Percentiles rank a stretch among this genome's conserved stretches.
These are phyloP conservation scores for Drosophila parabipectinata DNA, from an alignment of 1,140 invertebrate genomes.

Conservation along the genomic window DNA sequence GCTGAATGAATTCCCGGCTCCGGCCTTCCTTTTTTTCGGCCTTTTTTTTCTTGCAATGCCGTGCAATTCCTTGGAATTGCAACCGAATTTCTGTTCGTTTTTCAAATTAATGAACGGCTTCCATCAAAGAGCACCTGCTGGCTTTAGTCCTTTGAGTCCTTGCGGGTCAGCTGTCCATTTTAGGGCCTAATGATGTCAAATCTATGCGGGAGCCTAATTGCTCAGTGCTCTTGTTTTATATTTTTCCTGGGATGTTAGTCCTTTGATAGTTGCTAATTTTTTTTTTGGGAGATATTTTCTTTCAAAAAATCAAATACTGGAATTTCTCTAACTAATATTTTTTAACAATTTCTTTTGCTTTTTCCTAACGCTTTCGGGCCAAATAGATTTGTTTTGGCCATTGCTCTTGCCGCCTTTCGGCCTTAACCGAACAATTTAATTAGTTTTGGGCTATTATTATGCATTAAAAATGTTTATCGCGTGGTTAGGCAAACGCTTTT, in stretches of 20 bases:
- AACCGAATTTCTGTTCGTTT: constrained; percentile 14
- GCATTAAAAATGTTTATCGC: constrained; percentile 65
- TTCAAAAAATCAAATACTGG: no score
- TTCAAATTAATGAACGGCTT: constrained; percentile 49
- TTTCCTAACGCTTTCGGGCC: constrained; percentile 18
- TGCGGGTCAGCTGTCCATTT: constrained; percentile 11
- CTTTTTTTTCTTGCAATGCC: constrained; percentile 7
- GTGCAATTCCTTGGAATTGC: constrained; percentile 55
- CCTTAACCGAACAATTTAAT: constrained; percentile 45
- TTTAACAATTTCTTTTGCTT: neutral
- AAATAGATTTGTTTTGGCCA: constrained; percentile 30
- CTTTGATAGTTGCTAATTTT: no score
- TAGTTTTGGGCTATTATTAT: constrained; percentile 58
- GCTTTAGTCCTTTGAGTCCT: constrained; percentile 5
- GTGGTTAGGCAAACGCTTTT: constrained; percentile 56
- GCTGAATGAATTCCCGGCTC: constrained; percentile 54
- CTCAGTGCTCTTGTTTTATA: neutral
- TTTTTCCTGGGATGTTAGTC: no score
- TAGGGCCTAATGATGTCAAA: constrained; percentile 38
- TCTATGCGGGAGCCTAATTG: constrained; percentile 30
- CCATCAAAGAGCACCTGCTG: constrained; percentile 46
- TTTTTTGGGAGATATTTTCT: no score
- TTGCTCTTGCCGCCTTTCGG: constrained; percentile 10
- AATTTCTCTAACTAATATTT: no score
- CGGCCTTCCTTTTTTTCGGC: neutral